Percentiles rank a stretch among this genome's conserved stretches.
These are phyloP conservation scores for Scolopax mira DNA, from an alignment of 2,113 vertebrate species.

Conservation along the genomic window DNA sequence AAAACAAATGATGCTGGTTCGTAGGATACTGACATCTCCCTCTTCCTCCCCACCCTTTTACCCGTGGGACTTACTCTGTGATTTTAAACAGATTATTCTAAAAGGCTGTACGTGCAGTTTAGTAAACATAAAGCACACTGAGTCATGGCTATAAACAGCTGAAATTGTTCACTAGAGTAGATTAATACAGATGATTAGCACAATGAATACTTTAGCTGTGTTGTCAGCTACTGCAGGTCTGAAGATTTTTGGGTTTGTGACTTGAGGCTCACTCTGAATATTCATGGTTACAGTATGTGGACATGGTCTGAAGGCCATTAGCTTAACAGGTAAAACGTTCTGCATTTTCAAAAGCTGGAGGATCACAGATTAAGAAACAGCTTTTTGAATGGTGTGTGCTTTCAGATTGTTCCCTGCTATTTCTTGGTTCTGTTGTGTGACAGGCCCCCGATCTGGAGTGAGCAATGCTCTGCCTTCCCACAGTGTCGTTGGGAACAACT, in stretches of 20 bases:
- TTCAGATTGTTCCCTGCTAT: background rate
- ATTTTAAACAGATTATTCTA: slow-evolving; percentile 18
- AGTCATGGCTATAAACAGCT: background rate
- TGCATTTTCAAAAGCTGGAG: background rate
- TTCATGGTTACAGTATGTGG: background rate
- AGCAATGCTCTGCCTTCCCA: background rate
- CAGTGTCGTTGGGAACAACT: background rate
- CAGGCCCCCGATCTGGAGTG: background rate
- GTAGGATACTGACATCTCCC: slow-evolving; percentile 32
- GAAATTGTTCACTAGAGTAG: background rate
- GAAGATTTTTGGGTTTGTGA: background rate
- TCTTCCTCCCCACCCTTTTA: slow-evolving; percentile 51
- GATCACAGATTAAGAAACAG: background rate
- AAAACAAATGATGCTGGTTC: slow-evolving; percentile 32
- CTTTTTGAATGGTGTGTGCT: background rate
- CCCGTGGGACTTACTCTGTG: background rate
- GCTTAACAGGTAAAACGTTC: rapidly evolving
- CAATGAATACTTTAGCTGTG: background rate
- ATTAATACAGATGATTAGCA: background rate
- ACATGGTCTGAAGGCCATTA: background rate
- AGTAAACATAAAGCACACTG: background rate
- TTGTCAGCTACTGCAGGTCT: background rate
- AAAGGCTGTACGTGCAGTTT: background rate
- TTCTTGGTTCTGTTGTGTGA: background rate
- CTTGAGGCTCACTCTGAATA: background rate